Evolutionary conservation across 2,113 vertebrate genomes (phyloP), one percentile per base, ranked within the genome.

Genomic region (Oncorhynchus kisutch): DNA sequence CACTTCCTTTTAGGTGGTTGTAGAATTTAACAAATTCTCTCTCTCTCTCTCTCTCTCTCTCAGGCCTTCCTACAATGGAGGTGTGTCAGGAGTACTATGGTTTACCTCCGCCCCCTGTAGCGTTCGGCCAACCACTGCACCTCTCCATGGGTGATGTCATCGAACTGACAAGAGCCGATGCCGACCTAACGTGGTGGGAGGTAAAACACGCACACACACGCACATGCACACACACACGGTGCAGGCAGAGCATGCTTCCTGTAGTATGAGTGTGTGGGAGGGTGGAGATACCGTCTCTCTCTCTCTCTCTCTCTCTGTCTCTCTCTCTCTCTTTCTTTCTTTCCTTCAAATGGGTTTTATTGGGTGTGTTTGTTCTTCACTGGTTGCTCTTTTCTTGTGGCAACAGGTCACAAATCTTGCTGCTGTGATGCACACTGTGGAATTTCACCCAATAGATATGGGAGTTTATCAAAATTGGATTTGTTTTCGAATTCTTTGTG

Each of bases 61-160:
- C 80, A 98, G 97, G 95, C 22, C 82, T 95, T 74, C 96, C 97
- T 5, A 98, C 96, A 81, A 94, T 97, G 94, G 96, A 98, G 87
- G 96, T 93, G 0, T 93, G 62, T 76, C 90, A 94, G 54, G 94
- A 94, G 5, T 98, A 97, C 54, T 93, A 91, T 0, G 95, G 95
- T 0, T 1, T 97, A 27, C 97, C 97, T 0, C 97, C 96, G 0
- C 96, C 96, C 0, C 97, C 97, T 0, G 94, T 94, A 27, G 93
- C 91, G 4, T 91, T 96, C 8, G 96, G 95, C 0, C 93, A 93
- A 1, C 87, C 94, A 0, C 91, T 98, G 2, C 87, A 88, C 0
- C 94, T 98, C 75, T 88, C 73, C 66, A 85, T 74, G 0, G 96
- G 96, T 0, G 95, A 97, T 54, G 90, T 98, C 1, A 87, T 98